A percentile compares a stretch with the other conserved stretches of the same genome.
phyloP scores from a whole-genome alignment of 2,797 vertebrate species.

The Gymnothorax reevesii region DNA sequence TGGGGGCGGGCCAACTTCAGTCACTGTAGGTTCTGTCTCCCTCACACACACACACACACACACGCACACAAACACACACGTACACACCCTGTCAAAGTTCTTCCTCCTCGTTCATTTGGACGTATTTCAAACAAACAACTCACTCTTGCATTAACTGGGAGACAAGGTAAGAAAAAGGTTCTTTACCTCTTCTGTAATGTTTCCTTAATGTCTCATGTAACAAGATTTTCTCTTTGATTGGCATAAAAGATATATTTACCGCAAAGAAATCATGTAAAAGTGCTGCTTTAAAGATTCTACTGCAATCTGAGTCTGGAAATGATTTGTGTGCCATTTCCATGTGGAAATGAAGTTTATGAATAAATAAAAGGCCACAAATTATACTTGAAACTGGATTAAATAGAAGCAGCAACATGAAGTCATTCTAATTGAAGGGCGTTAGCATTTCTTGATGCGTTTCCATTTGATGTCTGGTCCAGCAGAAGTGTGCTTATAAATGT shows the following conservation, averaged over 20 bases:
- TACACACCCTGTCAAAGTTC: neutral
- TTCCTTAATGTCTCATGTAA: neutral
- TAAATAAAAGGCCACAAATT: neutral
- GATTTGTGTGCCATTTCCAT: neutral
- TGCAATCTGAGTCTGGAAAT: neutral
- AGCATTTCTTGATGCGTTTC: neutral
- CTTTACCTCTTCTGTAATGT: neutral
- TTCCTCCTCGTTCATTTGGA: slow-evolving; percentile 11
- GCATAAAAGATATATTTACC: neutral
- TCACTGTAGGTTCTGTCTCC: neutral
- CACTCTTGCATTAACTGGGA: neutral
- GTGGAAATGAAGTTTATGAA: neutral
- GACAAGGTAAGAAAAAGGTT: slow-evolving; percentile 43
- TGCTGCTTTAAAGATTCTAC: neutral
- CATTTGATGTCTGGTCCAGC: neutral
- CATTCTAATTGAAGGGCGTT: neutral
- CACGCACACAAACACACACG: too few relatives aligned
- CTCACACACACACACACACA: too few relatives aligned
- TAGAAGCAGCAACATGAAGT: neutral
- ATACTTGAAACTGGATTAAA: neutral
- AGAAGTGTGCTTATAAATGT: neutral
- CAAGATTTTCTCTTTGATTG: neutral
- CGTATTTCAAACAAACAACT: slow-evolving; percentile 10
- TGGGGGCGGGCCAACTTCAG: neutral
- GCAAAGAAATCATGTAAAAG: neutral